Evolutionary conservation across 2,113 vertebrate species (phyloP).

Genomic region (Pseudonaja textilis): DNA sequence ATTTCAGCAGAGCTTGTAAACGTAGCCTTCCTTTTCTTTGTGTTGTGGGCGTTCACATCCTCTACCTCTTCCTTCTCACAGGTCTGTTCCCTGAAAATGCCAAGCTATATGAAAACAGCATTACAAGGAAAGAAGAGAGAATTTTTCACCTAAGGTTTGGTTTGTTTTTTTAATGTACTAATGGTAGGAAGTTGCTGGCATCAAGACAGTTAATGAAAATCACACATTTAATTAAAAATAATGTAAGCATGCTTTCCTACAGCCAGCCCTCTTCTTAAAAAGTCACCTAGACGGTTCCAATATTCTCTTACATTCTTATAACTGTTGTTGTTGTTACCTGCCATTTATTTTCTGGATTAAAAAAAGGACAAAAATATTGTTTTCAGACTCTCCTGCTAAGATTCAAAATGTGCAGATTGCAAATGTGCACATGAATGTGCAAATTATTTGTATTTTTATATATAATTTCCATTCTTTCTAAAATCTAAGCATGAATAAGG

Average conservation of each 20-base stretch:
- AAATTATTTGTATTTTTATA: not conserved
- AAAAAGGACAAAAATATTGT: not conserved
- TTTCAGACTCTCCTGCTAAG: not conserved
- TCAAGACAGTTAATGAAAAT: constrained; percentile 54
- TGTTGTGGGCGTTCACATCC: constrained; percentile 57
- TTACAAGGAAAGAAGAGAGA: constrained; percentile 63
- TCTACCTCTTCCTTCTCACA: constrained; percentile 56
- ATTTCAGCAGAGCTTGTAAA: constrained; percentile 19
- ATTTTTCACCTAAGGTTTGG: constrained; percentile 34
- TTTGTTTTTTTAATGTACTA: constrained; percentile 26
- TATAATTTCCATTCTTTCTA: not conserved
- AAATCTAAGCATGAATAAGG: not conserved
- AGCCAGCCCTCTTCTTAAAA: constrained; percentile 8
- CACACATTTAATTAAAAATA: constrained; percentile 42
- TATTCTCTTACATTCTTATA: not conserved
- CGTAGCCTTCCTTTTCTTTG: constrained; percentile 49
- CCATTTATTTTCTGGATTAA: not conserved
- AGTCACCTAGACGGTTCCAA: not conserved
- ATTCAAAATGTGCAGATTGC: not conserved
- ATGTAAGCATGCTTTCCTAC: constrained; percentile 41
- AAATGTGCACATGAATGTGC: not conserved
- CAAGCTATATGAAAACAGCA: constrained; percentile 55
- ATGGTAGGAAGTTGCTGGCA: constrained; percentile 60
- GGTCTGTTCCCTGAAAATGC: constrained; percentile 55
- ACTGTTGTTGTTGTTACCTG: not conserved